Percentiles rank a stretch among this genome's conserved stretches.
Conservation (phyloP, 1,140 invertebrate genomes). For the Drosophila ananassae region DNA sequence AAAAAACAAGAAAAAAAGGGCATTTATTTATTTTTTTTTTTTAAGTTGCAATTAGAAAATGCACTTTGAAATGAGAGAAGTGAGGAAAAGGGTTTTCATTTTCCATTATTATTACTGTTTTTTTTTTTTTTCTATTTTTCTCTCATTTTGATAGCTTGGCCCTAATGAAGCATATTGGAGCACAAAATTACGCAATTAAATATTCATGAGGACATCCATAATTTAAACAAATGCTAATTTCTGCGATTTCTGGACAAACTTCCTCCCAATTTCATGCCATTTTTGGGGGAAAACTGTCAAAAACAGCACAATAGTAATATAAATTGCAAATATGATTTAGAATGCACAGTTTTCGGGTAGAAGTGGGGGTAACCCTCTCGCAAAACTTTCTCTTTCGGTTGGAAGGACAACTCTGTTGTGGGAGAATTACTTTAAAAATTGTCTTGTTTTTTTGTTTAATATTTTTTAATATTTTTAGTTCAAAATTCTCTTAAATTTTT, state of each 20-base stretch:
- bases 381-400: too few relatives aligned
- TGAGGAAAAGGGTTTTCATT: background rate
- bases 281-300: constrained; percentile 45
- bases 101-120: constrained; percentile 11
- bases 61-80: constrained; percentile 51
- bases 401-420: too few relatives aligned
- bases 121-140: constrained; percentile 2
- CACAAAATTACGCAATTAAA: constrained; percentile 72
- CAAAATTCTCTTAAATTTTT: too few relatives aligned
- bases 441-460: constrained; percentile 2
- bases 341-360: background rate
- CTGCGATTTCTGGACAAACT: background rate
- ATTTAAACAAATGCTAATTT: constrained; percentile 50
- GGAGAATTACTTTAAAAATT: too few relatives aligned
- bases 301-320: constrained; percentile 31
- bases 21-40: constrained; percentile 27
- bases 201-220: constrained; percentile 59
- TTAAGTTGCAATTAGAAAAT: constrained; percentile 76
- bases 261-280: background rate
- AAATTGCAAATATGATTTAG: constrained; percentile 29
- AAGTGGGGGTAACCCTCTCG: background rate
- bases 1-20: constrained; percentile 20
- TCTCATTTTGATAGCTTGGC: background rate
- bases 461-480: constrained; percentile 14
- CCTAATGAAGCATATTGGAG: constrained; percentile 55